Evolutionary conservation across 2,113 vertebrate species (phyloP).

Genomic region (Tyto alba): DNA sequence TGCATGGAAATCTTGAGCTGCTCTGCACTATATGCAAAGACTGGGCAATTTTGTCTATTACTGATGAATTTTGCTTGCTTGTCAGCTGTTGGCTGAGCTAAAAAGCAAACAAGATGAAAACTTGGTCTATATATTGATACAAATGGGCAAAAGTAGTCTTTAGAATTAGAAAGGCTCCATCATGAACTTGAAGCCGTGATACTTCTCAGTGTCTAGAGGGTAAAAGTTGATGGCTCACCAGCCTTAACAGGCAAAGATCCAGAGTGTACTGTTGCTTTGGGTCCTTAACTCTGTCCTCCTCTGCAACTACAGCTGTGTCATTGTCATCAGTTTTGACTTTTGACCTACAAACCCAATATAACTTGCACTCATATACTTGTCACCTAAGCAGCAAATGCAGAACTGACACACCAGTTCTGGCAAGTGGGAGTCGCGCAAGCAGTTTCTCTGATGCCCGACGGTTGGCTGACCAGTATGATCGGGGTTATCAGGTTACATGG

Average conservation of each 20-base stretch:
- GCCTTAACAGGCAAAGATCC: not conserved
- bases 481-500: not conserved
- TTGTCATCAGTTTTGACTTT: not conserved
- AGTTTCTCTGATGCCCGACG: not conserved
- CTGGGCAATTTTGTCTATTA: not conserved
- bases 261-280: not conserved
- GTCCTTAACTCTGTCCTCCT: not conserved
- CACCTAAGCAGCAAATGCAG: not conserved
- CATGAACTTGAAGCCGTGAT: not conserved
- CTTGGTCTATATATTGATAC: not conserved
- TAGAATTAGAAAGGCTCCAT: not conserved
- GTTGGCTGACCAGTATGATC: rapidly evolving
- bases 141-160: not conserved
- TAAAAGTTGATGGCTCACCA: not conserved
- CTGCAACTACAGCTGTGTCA: not conserved
- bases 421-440: not conserved
- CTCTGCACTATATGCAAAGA: not conserved
- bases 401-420: not conserved
- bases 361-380: not conserved
- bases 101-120: not conserved
- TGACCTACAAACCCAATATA: not conserved
- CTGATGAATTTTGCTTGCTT: not conserved
- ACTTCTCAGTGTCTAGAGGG: not conserved
- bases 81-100: not conserved
- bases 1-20: not conserved